Base-by-base conservation (phyloP, 64 coral and sea anemone genomes). In the Dendronephthya gigantea region DNA sequence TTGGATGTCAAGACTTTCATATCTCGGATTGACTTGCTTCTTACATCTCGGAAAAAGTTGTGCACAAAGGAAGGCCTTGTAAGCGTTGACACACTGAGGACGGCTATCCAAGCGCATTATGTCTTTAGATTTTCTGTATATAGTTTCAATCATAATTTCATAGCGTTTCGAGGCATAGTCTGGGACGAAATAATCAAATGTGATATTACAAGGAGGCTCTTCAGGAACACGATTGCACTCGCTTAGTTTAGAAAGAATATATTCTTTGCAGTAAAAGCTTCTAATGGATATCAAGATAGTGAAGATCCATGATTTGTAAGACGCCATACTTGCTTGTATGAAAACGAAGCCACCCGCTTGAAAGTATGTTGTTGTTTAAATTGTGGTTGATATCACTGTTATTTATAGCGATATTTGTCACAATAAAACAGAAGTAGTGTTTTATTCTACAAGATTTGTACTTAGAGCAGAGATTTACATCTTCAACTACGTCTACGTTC, bases 11-110 rank as follows among this genome's bases (percentile, higher is more conserved):
- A 79, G 72, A 34, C 14, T 79, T 2, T 16, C 0, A 39, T 35
- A 79, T 9, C 72, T 79, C 72, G 0, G 72, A 19, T 79, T 79
- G 9, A 36, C 30, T 39, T 36, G 2, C 17, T 79, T 79, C 3
- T 33, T 79, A 34, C 72, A 79, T 79, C 36, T 29, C 15, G 72
- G 72, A 9, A 79, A 79, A 39, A 36, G 36, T 39, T 79, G 72
- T 14, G 72, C 72, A 79, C 72, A 79, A 6, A 79, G 72, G 72
- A 79, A 79, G 32, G 72, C 36, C 29, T 79, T 79, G 72, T 79
- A 79, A 39, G 72, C 72, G 8, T 79, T 29, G 4, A 79, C 72
- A 19, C 72, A 79, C 25, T 35, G 30, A 19, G 13, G 30, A 15
- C 72, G 30, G 8, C 72, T 39, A 17, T 79, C 72, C 30, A 79